Evolutionary conservation across 2,888 invertebrate genomes (phyloP).

Genomic region (Allolobophora icterica): DNA sequence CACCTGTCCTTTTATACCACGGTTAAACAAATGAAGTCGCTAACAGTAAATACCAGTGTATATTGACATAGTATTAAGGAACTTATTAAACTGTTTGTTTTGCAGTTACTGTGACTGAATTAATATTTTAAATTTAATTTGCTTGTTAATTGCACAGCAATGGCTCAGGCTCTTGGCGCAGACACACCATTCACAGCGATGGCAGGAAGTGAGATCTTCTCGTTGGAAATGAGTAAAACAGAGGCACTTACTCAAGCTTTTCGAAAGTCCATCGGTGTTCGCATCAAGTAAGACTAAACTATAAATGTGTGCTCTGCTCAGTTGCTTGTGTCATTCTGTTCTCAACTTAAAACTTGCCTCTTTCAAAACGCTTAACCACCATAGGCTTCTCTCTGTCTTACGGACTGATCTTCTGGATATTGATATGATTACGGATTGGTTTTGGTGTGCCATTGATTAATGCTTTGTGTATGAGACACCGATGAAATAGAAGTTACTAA

Average conservation of each 20-base stretch:
- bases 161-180: conserved; percentile 87
- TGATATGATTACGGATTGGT: too few relatives aligned
- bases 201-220: conserved; percentile 97
- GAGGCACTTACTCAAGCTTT: conserved; percentile 96
- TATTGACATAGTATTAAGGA: neutral
- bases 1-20: neutral
- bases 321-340: too few relatives aligned
- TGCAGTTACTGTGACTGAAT: neutral
- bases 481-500: too few relatives aligned
- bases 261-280: conserved; percentile 89
- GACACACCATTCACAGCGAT: conserved; percentile 98
- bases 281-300: conserved; percentile 78
- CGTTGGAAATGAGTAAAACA: conserved; percentile 97
- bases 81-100: too few relatives aligned
- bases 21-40: neutral
- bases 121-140: neutral
- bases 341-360: too few relatives aligned
- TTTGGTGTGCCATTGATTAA: too few relatives aligned
- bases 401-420: too few relatives aligned
- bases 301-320: too few relatives aligned
- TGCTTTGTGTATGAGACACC: too few relatives aligned
- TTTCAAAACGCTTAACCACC: too few relatives aligned
- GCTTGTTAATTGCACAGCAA: conserved; percentile 56
- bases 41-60: neutral
- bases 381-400: too few relatives aligned